phyloP scores from a whole-genome alignment of 1,140 invertebrate genomes.

The Drosophila bocqueti region DNA sequence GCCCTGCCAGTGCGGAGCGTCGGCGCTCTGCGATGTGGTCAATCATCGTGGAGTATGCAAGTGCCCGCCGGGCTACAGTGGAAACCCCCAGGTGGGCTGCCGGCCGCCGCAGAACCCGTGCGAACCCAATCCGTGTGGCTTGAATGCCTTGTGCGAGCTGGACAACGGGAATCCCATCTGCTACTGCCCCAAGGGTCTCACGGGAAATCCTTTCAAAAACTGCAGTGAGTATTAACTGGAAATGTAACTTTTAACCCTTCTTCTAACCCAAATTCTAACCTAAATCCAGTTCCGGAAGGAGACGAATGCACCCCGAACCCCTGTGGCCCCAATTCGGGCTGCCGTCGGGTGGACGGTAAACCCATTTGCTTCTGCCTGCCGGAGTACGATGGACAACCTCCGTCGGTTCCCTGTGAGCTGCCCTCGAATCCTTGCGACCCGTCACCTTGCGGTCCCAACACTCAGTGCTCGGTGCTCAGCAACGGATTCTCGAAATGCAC shows the following conservation, averaged over 20 bases:
- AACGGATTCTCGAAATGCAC: constrained; percentile 95
- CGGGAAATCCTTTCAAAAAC: constrained; percentile 95
- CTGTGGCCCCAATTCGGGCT: constrained; percentile 93
- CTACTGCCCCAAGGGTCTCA: constrained; percentile 94
- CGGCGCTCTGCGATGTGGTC: constrained; percentile 91
- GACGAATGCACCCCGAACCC: constrained; percentile 93
- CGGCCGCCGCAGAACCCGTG: constrained; percentile 90
- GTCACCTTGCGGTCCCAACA: constrained; percentile 95
- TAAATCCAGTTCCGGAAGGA: constrained; percentile 91
- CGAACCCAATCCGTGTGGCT: constrained; percentile 93
- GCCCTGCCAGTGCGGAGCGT: constrained; percentile 91
- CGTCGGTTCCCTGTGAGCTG: constrained; percentile 86
- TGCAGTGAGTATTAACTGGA: constrained; percentile 90
- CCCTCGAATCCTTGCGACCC: constrained; percentile 91
- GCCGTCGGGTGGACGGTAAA: constrained; percentile 89
- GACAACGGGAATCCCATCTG: constrained; percentile 95
- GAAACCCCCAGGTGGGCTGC: constrained; percentile 89
- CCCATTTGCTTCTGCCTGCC: constrained; percentile 94
- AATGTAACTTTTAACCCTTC: neutral
- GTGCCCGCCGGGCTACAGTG: constrained; percentile 91
- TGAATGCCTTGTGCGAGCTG: constrained; percentile 93
- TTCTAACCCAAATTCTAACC: neutral
- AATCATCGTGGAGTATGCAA: constrained; percentile 91
- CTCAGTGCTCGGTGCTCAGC: constrained; percentile 91
- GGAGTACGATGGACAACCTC: constrained; percentile 95